Conservation (phyloP, 2,888 invertebrate genomes). For the Cheilosia vulpina region DNA sequence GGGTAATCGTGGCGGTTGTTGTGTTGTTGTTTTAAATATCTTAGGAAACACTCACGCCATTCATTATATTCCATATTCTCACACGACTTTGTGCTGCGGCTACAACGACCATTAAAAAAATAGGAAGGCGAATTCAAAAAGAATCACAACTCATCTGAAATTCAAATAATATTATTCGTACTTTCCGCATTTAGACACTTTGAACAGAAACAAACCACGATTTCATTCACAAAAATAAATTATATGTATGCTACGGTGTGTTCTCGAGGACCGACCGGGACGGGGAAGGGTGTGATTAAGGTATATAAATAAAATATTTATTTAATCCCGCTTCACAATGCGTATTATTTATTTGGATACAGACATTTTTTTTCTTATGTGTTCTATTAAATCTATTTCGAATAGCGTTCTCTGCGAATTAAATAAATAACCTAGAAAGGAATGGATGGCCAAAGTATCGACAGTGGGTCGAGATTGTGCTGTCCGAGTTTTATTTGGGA, state of each 20-base stretch:
- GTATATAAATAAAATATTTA: conserved; percentile 28
- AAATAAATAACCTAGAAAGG: conserved; percentile 27
- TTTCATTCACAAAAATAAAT: conserved; percentile 61
- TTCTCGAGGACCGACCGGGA: not conserved
- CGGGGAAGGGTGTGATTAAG: not conserved
- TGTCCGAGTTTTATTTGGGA: not conserved
- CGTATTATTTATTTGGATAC: conserved; percentile 37
- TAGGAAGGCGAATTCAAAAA: not conserved
- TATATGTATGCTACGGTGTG: not conserved
- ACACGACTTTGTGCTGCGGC: conserved; percentile 9
- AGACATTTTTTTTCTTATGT: too few species aligned
- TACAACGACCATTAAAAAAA: conserved; percentile 9
- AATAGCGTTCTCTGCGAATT: conserved; percentile 23
- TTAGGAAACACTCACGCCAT: conserved; percentile 68
- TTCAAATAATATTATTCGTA: conserved; percentile 41
- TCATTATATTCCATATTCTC: conserved; percentile 31
- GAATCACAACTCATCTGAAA: conserved; percentile 51
- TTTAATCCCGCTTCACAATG: conserved; percentile 16
- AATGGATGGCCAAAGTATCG: not conserved
- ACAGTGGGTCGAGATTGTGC: not conserved
- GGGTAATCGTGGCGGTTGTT: conserved; percentile 10
- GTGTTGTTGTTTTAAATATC: conserved; percentile 27
- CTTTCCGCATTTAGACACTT: conserved; percentile 49
- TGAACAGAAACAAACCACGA: conserved; percentile 23
- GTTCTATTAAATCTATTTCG: not conserved